A percentile compares a stretch with the other conserved stretches of the same genome.
phyloP scores from a whole-genome alignment of 2,888 invertebrate species.

The Noctua janthe region DNA sequence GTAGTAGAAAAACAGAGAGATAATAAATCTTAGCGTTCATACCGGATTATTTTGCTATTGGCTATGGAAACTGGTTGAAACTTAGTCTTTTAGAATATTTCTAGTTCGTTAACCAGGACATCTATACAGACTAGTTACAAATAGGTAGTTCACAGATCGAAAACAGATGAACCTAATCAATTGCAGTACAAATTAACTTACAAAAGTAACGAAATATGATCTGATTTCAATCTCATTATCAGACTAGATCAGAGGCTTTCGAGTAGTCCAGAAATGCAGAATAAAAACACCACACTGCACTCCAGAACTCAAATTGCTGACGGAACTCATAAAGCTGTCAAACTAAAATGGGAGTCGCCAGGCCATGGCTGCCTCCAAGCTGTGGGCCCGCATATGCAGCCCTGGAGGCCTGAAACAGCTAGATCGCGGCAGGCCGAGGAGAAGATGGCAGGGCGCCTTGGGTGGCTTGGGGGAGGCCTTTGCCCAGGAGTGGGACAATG shows the following conservation, averaged over 20 bases:
- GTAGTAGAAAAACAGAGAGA: background rate
- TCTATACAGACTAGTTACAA: background rate
- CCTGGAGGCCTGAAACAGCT: too few species aligned
- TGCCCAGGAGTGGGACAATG: too few species aligned
- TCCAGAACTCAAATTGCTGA: too few species aligned
- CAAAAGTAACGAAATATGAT: background rate
- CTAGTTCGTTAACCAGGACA: background rate
- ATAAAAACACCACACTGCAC: too few species aligned
- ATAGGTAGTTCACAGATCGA: background rate
- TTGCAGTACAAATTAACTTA: background rate
- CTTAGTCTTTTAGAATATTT: background rate
- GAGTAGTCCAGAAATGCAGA: too few species aligned
- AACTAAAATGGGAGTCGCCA: too few species aligned
- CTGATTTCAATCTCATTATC: background rate
- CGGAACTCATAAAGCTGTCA: too few species aligned
- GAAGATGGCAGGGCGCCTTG: too few species aligned
- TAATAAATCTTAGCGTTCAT: background rate
- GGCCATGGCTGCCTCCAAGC: too few species aligned
- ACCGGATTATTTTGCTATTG: slow-evolving; percentile 10
- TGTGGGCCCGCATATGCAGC: too few species aligned
- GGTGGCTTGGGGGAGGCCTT: too few species aligned
- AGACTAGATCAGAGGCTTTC: background rate
- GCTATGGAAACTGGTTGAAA: slow-evolving; percentile 14
- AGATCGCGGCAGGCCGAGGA: too few species aligned
- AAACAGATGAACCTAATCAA: background rate